These are phyloP conservation scores for Nasonovia ribisnigri DNA, from an alignment of 2,888 invertebrate species.

Conservation along the genomic window DNA sequence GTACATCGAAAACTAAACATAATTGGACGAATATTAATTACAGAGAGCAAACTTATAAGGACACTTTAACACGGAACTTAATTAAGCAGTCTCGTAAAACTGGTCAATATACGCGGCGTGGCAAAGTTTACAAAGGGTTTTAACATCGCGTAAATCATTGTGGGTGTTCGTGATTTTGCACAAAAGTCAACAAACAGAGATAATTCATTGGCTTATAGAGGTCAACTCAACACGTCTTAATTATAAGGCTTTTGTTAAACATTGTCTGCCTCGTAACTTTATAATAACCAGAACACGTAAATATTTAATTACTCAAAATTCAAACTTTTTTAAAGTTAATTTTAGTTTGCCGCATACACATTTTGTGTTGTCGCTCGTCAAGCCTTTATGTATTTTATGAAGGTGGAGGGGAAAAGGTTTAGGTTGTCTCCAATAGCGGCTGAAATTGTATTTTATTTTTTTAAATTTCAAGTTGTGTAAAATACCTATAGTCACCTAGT, in stretches of 20 bases:
- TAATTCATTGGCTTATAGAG: conserved; percentile 48
- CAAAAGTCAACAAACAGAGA: conserved; percentile 29
- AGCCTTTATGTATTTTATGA: no score
- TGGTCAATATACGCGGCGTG: background rate
- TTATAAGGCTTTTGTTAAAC: conserved; percentile 13
- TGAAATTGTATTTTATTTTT: no score
- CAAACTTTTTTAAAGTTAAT: background rate
- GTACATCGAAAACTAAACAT: background rate
- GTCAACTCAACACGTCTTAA: conserved; percentile 48
- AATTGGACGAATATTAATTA: conserved; percentile 31
- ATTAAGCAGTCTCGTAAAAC: conserved; percentile 34
- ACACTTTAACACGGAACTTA: conserved; percentile 40
- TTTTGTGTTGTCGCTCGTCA: no score
- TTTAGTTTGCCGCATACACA: no score
- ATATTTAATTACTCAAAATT: conserved; percentile 25
- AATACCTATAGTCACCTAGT: no score
- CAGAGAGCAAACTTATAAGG: background rate
- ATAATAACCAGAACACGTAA: background rate
- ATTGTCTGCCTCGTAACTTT: background rate
- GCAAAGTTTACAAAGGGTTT: conserved; percentile 39
- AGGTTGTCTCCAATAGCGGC: no score
- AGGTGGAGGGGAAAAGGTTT: no score
- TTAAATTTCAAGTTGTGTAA: no score
- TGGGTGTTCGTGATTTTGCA: conserved; percentile 5
- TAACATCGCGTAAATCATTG: conserved; percentile 35